Evolutionary conservation across 2,888 invertebrate genomes (phyloP).

Genomic region (Drosophila ezoana): DNA sequence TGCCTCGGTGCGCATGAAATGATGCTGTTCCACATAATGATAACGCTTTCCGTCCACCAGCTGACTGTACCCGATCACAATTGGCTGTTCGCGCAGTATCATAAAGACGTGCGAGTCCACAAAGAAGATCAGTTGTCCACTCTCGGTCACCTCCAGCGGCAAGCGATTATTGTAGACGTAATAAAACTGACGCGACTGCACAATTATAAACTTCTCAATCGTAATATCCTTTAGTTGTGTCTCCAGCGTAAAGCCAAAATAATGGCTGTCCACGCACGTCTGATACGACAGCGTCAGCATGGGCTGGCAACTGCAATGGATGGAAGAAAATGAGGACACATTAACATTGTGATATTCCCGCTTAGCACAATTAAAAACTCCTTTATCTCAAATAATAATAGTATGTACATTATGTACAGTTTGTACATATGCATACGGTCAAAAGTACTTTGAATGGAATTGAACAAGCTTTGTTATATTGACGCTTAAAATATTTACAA

Average conservation of each 20-base stretch:
- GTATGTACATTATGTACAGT: too few species aligned
- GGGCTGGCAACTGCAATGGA: constrained; percentile 58
- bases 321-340: not conserved
- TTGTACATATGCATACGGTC: too few species aligned
- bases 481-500: not conserved
- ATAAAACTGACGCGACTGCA: constrained; percentile 77
- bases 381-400: too few species aligned
- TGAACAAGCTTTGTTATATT: too few species aligned
- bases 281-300: constrained; percentile 74
- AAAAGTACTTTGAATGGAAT: too few species aligned
- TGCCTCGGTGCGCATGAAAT: constrained; percentile 78
- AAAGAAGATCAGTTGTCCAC: constrained; percentile 67
- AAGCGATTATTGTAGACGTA: constrained; percentile 74
- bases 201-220: constrained; percentile 81
- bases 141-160: constrained; percentile 61
- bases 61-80: constrained; percentile 74
- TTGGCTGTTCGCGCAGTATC: constrained; percentile 77
- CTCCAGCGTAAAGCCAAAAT: constrained; percentile 79
- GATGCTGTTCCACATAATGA: constrained; percentile 80
- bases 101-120: constrained; percentile 82
- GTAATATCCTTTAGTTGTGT: constrained; percentile 61
- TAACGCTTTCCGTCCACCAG: constrained; percentile 37
- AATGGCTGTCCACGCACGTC: constrained; percentile 79
- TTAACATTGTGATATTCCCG: too few species aligned
- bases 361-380: too few species aligned